Evolutionary conservation across 2,888 invertebrate species (phyloP), one percentile per base, ranked within the genome.

Genomic region (Helicoverpa assulta): DNA sequence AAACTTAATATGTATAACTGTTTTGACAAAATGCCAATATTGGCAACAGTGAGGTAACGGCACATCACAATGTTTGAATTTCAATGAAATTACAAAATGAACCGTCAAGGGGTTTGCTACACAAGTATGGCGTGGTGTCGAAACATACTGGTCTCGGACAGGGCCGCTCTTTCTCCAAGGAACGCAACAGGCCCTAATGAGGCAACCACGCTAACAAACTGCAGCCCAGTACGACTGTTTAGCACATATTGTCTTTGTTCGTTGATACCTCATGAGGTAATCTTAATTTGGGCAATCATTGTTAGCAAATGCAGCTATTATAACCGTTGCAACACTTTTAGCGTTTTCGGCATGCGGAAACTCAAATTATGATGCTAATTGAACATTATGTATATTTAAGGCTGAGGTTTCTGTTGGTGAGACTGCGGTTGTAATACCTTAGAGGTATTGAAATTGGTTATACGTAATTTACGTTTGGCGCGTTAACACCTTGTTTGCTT

Each of bases 1-100:
- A 62, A 73, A 67, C 63, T 21, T 56, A 67, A 63, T 51, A 59
- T 70, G 59, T 54, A 55, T 66, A 76, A 62, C 57, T 58, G 68
- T 85, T 85, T 87, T 87, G 86, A 81, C 82, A 84, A 88, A 84
- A 76, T 84, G 85, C 86, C 85, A 90, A 91, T 87, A 86, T 85
- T 84, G 82, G 84, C 73, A 84, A 86, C 73, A 67, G 64, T 90
- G 71, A 54, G 47, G 89, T 86, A 84, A 90, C 87, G 90, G 89
- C 82, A 63, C 83, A 85, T 88, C 76, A 86, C 85, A 85, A 83
- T 81, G 85, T 86, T 88, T 93, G 90, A 92, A 93, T 93, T 92
- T 92, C 89, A 92, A 93, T 92, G 78, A 86, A 89, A 89, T 93
- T 94, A 89, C 92, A 90, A 91, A 94, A 93, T 89, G 82, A 86